Conservation (phyloP, 1,140 invertebrate genomes). For the Microplitis demolitor region DNA sequence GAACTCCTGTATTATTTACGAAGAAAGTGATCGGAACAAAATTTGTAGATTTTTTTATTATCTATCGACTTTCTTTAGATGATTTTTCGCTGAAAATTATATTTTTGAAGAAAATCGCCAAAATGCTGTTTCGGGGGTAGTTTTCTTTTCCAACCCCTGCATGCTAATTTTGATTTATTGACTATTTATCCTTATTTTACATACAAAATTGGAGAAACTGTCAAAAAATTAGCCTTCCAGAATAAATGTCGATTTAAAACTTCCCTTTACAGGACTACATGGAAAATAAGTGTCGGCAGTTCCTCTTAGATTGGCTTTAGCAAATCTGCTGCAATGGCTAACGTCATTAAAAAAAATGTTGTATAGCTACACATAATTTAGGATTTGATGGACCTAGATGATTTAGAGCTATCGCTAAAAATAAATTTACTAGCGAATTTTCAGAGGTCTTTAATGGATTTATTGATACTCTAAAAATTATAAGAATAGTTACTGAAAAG, state of each 20-base stretch:
- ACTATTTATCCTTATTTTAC: too few relatives aligned
- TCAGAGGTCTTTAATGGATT: slow-evolving; percentile 22
- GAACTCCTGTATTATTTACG: slow-evolving; percentile 14
- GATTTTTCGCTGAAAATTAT: too few relatives aligned
- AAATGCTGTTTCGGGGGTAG: too few relatives aligned
- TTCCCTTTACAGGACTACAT: not conserved
- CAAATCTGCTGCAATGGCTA: slow-evolving; percentile 17
- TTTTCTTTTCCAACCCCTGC: too few relatives aligned
- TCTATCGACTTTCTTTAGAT: too few relatives aligned
- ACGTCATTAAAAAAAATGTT: slow-evolving; percentile 24
- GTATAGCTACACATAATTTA: slow-evolving; percentile 30
- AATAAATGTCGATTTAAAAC: too few relatives aligned
- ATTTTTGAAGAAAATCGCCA: too few relatives aligned
- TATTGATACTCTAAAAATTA: slow-evolving; percentile 23
- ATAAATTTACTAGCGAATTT: slow-evolving; percentile 20
- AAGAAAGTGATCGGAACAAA: too few relatives aligned
- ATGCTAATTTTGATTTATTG: too few relatives aligned
- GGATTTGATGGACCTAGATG: slow-evolving; percentile 33
- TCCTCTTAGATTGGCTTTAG: slow-evolving; percentile 19
- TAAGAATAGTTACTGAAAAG: not conserved
- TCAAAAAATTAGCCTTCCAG: too few relatives aligned
- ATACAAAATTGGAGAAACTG: too few relatives aligned
- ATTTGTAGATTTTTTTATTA: too few relatives aligned
- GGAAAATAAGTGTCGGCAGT: slow-evolving; percentile 24
- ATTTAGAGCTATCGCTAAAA: slow-evolving; percentile 16